These are phyloP conservation scores for Nomada flava DNA, from an alignment of 2,888 invertebrate genomes.

Conservation along the genomic window DNA sequence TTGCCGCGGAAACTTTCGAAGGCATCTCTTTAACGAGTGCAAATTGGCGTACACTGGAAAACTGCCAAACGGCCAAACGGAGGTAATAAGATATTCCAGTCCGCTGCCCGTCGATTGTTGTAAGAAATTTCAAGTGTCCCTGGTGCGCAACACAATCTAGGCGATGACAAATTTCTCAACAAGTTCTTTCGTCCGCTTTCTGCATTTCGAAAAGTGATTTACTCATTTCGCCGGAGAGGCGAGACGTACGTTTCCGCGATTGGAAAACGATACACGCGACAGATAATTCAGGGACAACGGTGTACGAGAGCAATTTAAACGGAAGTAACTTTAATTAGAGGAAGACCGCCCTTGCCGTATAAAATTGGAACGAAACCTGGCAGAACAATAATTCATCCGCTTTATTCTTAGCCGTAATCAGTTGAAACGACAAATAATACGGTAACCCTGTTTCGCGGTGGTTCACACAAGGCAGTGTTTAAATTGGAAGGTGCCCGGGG, in stretches of 20 bases:
- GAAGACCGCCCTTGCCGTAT: background rate
- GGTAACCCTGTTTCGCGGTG: conserved; percentile 55
- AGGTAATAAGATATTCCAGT: conserved; percentile 59
- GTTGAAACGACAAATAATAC: conserved; percentile 53
- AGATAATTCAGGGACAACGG: too few relatives aligned
- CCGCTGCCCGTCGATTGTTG: conserved; percentile 56
- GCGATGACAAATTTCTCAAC: conserved; percentile 36
- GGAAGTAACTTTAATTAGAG: background rate
- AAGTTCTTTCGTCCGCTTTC: conserved; percentile 1
- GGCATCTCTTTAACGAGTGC: conserved; percentile 63
- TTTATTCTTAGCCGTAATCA: conserved; percentile 37
- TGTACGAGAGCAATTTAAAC: background rate
- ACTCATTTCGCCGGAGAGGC: too few relatives aligned
- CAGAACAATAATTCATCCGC: conserved; percentile 33
- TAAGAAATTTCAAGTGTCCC: conserved; percentile 37
- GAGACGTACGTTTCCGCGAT: too few relatives aligned
- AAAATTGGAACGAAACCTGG: conserved; percentile 12
- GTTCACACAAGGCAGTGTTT: conserved; percentile 48
- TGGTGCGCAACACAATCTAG: conserved; percentile 33
- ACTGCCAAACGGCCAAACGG: conserved; percentile 54
- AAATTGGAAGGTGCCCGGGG: conserved; percentile 65
- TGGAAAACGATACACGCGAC: too few relatives aligned
- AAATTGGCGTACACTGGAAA: conserved; percentile 63
- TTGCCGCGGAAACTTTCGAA: conserved; percentile 29
- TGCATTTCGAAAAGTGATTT: too few relatives aligned